Conservation (phyloP, 2,113 vertebrate genomes). For the Alaudala cheleensis region DNA sequence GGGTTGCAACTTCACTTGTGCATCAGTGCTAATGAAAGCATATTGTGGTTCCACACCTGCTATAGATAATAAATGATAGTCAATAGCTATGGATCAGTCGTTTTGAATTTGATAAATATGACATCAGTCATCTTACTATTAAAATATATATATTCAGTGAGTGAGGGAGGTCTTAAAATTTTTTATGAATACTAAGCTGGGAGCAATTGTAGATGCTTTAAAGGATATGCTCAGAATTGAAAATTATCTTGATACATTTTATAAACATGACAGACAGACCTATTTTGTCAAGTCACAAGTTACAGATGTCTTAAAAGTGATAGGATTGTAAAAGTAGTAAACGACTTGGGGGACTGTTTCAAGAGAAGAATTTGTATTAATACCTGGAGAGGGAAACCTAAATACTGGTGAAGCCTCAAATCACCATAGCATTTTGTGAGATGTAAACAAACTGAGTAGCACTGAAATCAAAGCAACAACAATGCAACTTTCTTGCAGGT, state of each 20-base stretch:
- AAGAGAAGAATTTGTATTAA: not conserved
- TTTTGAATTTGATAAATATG: not conserved
- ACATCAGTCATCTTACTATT: not conserved
- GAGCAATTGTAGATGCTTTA: not conserved
- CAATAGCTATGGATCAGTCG: not conserved
- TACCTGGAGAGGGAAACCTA: not conserved
- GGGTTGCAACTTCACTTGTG: not conserved
- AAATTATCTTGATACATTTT: not conserved
- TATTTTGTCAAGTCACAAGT: not conserved
- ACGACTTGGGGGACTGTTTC: not conserved
- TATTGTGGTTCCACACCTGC: no score
- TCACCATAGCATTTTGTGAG: not conserved
- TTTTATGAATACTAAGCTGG: not conserved
- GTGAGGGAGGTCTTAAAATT: not conserved
- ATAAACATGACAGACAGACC: not conserved
- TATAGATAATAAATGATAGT: not conserved
- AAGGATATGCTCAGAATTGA: not conserved
- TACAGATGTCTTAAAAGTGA: not conserved
- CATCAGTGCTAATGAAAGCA: not conserved
- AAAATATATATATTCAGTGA: not conserved
- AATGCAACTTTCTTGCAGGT: not conserved
- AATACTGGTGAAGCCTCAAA: not conserved
- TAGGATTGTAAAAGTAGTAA: not conserved
- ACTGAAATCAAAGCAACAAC: not conserved
- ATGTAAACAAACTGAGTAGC: not conserved